Evolutionary conservation across 92 coral and sea anemone genomes (phyloP), one percentile per base, ranked within the genome.

Genomic region (Epizoanthus stellaris): DNA sequence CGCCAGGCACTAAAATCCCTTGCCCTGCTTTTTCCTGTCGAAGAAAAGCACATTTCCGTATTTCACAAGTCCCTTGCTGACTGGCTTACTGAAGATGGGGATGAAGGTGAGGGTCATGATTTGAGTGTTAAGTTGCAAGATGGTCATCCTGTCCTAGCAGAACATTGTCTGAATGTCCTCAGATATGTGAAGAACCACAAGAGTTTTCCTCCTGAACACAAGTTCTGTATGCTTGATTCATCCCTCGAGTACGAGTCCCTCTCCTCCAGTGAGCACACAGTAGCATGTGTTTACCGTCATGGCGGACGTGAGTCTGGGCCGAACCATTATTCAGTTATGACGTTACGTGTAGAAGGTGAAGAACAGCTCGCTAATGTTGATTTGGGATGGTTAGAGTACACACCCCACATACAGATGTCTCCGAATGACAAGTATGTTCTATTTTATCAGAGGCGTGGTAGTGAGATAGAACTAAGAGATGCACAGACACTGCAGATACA

Each of bases 351-450:
- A 61, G 66, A 23, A 23, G 25, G 66, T 61, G 66, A 23, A 17
- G 25, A 61, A n/a, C 66, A 61, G 25, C 66, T 61, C 20, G 66
- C 66, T 61, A 61, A 15, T 17, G 66, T 61, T 61, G 66, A 61
- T 61, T 17, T 60, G 21, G 65, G 23, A 16, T 19, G 2, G 1
- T 61, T 17, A 16, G 21, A 0, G 0, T 8, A 0, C 30, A 0
- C 6, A 4, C 2, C 4, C 63, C 10, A 11, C 4, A 61, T 61
- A 61, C 66, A 3, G 8, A n/a, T 60, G 13, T 61, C 66, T 17
- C 20, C 23, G 20, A n/a, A 23, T 61, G 25, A 23, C 1, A 0
- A 0, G 25, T 2, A 4, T 61, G 0, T 15, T 0, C 3, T 23
- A 23, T 23, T 23, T 23, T 23, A 23, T 23, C 25, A 23, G 25